These are phyloP conservation scores for Ceratina australensis DNA, from an alignment of 1,140 invertebrate genomes.

Conservation along the genomic window DNA sequence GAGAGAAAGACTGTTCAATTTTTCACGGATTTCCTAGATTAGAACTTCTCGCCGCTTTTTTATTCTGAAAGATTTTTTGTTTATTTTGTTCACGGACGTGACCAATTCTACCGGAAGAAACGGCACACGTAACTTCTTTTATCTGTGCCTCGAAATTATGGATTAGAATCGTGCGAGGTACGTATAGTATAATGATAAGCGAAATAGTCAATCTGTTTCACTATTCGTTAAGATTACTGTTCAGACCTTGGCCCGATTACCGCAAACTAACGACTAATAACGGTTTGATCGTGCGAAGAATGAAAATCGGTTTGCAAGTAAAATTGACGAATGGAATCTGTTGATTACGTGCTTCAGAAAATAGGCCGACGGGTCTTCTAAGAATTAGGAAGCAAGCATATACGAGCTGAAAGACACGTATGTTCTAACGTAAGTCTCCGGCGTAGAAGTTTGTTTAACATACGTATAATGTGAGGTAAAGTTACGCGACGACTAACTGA, in stretches of 20 bases:
- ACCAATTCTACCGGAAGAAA: too few relatives aligned
- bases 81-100: too few relatives aligned
- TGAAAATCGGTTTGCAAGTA: constrained; percentile 4
- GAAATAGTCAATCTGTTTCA: neutral
- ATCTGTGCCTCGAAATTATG: neutral
- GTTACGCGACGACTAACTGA: neutral
- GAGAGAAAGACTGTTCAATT: too few relatives aligned
- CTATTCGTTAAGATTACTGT: neutral
- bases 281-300: neutral
- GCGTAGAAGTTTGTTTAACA: too few relatives aligned
- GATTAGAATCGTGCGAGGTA: neutral
- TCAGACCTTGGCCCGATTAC: neutral
- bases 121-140: too few relatives aligned
- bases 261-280: neutral
- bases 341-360: constrained; percentile 26
- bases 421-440: too few relatives aligned
- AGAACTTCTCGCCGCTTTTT: too few relatives aligned
- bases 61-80: too few relatives aligned
- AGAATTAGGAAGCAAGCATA: neutral
- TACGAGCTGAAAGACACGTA: constrained; percentile 7
- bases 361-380: neutral
- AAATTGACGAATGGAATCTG: constrained; percentile 43
- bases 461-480: too few relatives aligned
- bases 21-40: too few relatives aligned
- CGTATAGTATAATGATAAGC: too few relatives aligned